A percentile compares a stretch with the other conserved stretches of the same genome.
Evolutionary conservation across 2,888 invertebrate species (phyloP).

Genomic region (Xiphydria camelus): DNA sequence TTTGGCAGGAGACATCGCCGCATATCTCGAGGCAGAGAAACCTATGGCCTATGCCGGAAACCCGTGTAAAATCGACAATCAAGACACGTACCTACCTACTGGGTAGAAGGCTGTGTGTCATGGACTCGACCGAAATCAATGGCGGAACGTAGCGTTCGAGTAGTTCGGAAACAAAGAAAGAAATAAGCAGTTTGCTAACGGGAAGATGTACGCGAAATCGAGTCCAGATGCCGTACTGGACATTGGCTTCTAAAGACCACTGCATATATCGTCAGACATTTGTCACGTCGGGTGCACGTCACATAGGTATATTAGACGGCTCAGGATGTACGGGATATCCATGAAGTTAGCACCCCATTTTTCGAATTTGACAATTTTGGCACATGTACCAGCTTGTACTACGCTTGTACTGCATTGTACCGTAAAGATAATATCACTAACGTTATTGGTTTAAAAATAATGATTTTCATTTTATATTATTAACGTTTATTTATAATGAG

Average conservation of each 20-base stretch:
- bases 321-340: constrained; percentile 5
- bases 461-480: constrained; percentile 7
- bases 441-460: constrained; percentile 11
- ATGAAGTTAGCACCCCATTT: constrained; percentile 16
- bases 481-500: no score
- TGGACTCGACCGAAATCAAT: constrained; percentile 33
- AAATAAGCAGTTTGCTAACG: constrained; percentile 35
- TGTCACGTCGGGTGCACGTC: no score
- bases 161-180: constrained; percentile 25
- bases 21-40: background rate
- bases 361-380: no score
- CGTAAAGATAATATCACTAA: no score
- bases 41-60: no score
- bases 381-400: no score
- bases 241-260: no score
- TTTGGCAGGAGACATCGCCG: constrained; percentile 31
- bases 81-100: constrained; percentile 21
- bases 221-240: no score
- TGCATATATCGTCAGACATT: no score
- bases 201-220: constrained; percentile 30
- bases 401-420: no score
- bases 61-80: constrained; percentile 23
- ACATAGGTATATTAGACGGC: no score
- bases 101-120: no score
- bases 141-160: constrained; percentile 23